Conservation (phyloP, 1,140 invertebrate species). For the Vanessa atalanta region DNA sequence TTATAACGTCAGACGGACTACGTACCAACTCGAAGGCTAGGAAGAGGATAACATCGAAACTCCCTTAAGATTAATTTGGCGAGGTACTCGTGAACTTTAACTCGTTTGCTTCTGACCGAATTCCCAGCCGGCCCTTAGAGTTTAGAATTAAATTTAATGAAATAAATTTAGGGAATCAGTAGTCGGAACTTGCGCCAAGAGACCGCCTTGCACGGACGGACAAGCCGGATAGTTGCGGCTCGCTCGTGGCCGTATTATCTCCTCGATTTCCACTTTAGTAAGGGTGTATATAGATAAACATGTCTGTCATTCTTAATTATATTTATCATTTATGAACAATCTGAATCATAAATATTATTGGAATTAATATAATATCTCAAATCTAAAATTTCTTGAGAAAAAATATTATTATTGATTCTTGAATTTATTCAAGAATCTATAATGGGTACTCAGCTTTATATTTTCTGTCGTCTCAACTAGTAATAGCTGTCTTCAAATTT, state of each 20-base stretch:
- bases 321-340: neutral
- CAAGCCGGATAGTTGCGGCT: slow-evolving; percentile 49
- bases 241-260: slow-evolving; percentile 35
- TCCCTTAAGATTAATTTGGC: slow-evolving; percentile 80
- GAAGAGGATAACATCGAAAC: slow-evolving; percentile 75
- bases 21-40: slow-evolving; percentile 58
- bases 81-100: slow-evolving; percentile 75
- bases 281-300: neutral
- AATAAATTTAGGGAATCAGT: slow-evolving; percentile 74
- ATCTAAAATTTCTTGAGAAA: neutral
- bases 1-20: slow-evolving; percentile 69
- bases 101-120: slow-evolving; percentile 77
- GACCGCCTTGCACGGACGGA: slow-evolving; percentile 40
- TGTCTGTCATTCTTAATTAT: no score
- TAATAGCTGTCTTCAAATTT: slow-evolving; percentile 50
- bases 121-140: slow-evolving; percentile 67
- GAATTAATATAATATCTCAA: no score
- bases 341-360: no score
- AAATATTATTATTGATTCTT: neutral
- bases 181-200: slow-evolving; percentile 57
- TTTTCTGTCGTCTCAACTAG: slow-evolving; percentile 12
- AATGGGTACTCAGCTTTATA: neutral
- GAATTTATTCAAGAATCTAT: neutral
- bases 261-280: slow-evolving; percentile 1
- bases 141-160: slow-evolving; percentile 79